Conservation (phyloP, 2,797 vertebrate genomes). For the Dermochelys coriacea region DNA sequence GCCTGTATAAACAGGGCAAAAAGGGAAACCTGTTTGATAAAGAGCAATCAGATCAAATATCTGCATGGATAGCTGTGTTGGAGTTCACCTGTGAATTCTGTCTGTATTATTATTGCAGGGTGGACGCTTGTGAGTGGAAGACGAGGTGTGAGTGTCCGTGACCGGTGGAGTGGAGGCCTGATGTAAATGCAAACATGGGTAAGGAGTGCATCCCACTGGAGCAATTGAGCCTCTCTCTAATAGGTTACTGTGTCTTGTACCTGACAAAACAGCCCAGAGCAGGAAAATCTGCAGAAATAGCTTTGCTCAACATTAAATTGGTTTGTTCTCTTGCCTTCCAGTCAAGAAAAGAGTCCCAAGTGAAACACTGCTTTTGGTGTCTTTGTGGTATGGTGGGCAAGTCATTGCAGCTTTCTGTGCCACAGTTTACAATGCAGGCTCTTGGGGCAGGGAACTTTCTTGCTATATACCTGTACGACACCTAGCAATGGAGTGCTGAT, state of each 20-base stretch:
- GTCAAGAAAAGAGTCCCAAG: background rate
- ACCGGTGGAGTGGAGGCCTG: constrained; percentile 64
- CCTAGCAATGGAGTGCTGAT: background rate
- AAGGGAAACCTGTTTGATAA: background rate
- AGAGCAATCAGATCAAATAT: background rate
- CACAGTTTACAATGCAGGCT: background rate
- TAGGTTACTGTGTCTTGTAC: background rate
- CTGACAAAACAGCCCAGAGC: background rate
- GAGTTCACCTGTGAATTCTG: constrained; percentile 30
- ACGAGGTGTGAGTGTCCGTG: constrained; percentile 32
- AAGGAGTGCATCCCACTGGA: constrained; percentile 40
- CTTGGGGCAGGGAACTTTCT: background rate
- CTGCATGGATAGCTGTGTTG: background rate
- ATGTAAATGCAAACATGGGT: constrained; percentile 78
- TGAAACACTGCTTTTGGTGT: background rate
- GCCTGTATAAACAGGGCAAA: background rate
- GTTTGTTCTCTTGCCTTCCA: background rate
- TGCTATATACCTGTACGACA: background rate
- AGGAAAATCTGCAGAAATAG: no score
- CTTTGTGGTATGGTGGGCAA: background rate
- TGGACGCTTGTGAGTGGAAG: constrained; percentile 53
- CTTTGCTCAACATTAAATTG: background rate
- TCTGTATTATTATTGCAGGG: constrained; percentile 56
- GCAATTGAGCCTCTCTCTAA: background rate
- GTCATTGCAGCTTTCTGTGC: background rate